Percentiles rank a stretch among this genome's conserved stretches.
phyloP scores from a whole-genome alignment of 1,140 invertebrate genomes.

The Megathymus violae region DNA sequence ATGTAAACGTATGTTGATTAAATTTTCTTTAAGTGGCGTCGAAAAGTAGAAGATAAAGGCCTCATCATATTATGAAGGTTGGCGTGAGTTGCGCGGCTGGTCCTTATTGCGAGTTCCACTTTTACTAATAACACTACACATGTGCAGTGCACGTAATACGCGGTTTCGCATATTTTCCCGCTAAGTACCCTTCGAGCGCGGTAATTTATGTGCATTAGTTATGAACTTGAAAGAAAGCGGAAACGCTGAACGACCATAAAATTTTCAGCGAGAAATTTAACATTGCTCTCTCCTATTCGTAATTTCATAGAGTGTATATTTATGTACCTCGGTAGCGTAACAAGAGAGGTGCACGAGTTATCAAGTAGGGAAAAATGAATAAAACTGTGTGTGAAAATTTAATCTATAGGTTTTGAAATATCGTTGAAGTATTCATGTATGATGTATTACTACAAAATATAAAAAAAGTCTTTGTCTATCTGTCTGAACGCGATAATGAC shows the following conservation, averaged over 20 bases:
- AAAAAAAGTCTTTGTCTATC: too few species aligned
- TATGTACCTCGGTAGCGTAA: slow-evolving; percentile 20
- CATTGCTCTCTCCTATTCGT: slow-evolving; percentile 22
- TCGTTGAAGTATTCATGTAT: neutral
- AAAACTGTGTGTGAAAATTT: slow-evolving; percentile 27
- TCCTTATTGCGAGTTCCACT: slow-evolving; percentile 50
- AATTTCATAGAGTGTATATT: slow-evolving; percentile 34
- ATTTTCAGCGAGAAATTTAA: slow-evolving; percentile 26
- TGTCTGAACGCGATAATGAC: too few species aligned
- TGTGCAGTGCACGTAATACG: slow-evolving; percentile 38
- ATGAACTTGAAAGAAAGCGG: slow-evolving; percentile 32
- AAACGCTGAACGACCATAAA: slow-evolving; percentile 31
- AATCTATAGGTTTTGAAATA: neutral
- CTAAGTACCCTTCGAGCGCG: slow-evolving; percentile 36
- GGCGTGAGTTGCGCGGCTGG: neutral
- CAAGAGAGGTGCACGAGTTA: slow-evolving; percentile 18
- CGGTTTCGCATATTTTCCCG: slow-evolving; percentile 46
- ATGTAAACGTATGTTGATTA: slow-evolving; percentile 1
- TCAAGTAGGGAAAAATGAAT: slow-evolving; percentile 19
- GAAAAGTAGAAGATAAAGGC: slow-evolving; percentile 35
- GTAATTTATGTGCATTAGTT: slow-evolving; percentile 52
- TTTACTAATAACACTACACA: slow-evolving; percentile 47
- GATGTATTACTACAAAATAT: too few species aligned
- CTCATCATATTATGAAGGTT: slow-evolving; percentile 34
- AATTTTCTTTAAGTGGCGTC: slow-evolving; percentile 5